A percentile compares a stretch with the other conserved stretches of the same genome.
Conservation (phyloP, 2,113 vertebrate genomes). For the Columbina picui region DNA sequence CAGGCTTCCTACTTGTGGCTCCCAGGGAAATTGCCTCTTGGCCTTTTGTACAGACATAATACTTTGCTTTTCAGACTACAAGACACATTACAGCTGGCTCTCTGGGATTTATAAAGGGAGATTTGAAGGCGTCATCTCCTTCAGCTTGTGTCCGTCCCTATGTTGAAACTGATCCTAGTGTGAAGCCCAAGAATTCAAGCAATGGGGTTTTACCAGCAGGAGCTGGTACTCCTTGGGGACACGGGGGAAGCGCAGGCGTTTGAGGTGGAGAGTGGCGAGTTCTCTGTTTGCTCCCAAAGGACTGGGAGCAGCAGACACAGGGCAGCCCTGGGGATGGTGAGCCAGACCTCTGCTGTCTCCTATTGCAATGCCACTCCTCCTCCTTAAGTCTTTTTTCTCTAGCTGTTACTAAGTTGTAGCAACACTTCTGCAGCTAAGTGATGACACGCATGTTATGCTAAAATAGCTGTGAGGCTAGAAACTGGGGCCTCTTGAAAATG, state of each 20-base stretch:
- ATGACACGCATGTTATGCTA: background rate
- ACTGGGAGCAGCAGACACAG: background rate
- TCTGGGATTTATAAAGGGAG: background rate
- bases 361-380: background rate
- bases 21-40: constrained; percentile 13
- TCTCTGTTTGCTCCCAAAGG: background rate
- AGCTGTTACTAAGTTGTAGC: background rate
- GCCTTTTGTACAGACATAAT: constrained; percentile 37
- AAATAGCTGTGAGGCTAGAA: background rate
- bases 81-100: background rate
- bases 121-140: background rate
- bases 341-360: background rate
- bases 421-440: constrained; percentile 12
- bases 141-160: background rate
- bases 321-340: background rate
- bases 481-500: background rate
- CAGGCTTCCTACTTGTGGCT: background rate
- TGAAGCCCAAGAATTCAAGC: background rate
- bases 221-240: background rate
- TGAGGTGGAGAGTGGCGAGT: background rate
- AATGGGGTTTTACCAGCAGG: background rate
- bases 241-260: background rate
- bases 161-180: background rate
- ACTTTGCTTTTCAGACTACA: background rate
- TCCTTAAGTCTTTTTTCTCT: background rate